Conservation (phyloP, 2,797 vertebrate genomes). For the Oceanodroma leucorhoa region DNA sequence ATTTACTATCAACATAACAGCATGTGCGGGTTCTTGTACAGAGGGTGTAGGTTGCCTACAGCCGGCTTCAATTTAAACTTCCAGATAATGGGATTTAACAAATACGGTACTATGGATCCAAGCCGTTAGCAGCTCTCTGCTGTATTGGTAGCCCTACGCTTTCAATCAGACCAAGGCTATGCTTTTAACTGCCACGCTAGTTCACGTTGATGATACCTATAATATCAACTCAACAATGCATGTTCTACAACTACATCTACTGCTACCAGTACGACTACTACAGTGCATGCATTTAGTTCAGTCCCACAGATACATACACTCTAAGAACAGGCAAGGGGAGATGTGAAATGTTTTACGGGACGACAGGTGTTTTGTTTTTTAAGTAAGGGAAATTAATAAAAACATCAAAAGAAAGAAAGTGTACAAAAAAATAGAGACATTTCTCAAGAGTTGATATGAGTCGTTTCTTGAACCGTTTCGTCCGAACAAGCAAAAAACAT, state of each 20-base stretch:
- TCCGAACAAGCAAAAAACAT: conserved; percentile 87
- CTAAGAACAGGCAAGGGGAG: conserved; percentile 82
- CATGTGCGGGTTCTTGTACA: conserved; percentile 6
- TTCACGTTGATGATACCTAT: conserved; percentile 59
- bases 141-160: conserved; percentile 57
- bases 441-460: conserved; percentile 81
- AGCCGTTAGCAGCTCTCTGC: conserved; percentile 66
- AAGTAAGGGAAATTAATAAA: conserved; percentile 75
- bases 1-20: not conserved
- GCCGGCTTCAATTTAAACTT: conserved; percentile 39
- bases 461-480: conserved; percentile 79
- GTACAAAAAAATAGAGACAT: conserved; percentile 79
- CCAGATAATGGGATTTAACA: conserved; percentile 21
- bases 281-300: conserved; percentile 84
- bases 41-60: conserved; percentile 33
- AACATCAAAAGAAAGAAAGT: conserved; percentile 72
- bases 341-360: conserved; percentile 82
- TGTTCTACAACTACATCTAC: conserved; percentile 81
- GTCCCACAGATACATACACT: conserved; percentile 84
- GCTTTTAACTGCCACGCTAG: conserved; percentile 60
- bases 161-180: conserved; percentile 62
- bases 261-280: conserved; percentile 80
- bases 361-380: conserved; percentile 76
- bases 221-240: conserved; percentile 83
- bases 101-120: conserved; percentile 72